Percentiles rank a stretch among this genome's conserved stretches.
Conservation (phyloP, 2,888 invertebrate genomes). For the Nephrotoma appendiculata region DNA sequence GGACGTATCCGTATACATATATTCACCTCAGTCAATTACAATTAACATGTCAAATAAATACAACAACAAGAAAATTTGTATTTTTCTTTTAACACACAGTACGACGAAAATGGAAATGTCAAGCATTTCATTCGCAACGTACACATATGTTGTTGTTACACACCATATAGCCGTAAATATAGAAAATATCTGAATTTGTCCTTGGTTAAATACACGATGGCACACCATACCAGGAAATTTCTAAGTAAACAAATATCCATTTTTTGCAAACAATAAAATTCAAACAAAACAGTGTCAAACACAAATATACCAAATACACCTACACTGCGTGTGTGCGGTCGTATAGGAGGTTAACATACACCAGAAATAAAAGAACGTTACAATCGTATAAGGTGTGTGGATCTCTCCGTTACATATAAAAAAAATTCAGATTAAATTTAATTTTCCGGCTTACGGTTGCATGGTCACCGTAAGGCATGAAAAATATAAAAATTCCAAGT, state of each 20-base stretch:
- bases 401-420: background rate
- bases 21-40: no score
- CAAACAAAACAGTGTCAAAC: background rate
- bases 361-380: no score
- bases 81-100: background rate
- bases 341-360: background rate
- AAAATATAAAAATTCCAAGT: background rate
- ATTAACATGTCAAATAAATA: no score
- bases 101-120: background rate
- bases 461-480: background rate
- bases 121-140: background rate
- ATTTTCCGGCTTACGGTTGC: background rate
- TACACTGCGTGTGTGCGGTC: background rate
- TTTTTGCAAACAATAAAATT: background rate
- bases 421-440: background rate
- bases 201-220: background rate
- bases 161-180: background rate
- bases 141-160: no score
- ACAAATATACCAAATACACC: background rate
- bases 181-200: background rate
- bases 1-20: no score
- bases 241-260: background rate
- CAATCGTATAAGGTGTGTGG: background rate
- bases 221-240: background rate
- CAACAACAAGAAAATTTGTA: no score